phyloP scores from a whole-genome alignment of 2,113 vertebrate species.

The Sander lucioperca region DNA sequence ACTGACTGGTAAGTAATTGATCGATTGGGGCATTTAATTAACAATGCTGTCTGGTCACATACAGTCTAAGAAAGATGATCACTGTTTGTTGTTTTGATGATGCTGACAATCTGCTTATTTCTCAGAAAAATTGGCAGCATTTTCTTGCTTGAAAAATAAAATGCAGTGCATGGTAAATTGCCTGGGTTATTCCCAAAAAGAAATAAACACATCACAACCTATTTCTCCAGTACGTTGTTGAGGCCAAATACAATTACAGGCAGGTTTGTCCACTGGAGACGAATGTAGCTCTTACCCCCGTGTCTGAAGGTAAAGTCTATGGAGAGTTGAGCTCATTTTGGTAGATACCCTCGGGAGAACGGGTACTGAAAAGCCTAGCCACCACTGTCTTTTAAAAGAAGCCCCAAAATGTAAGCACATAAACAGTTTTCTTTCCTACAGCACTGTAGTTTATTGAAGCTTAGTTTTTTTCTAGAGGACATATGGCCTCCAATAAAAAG shows the following conservation, averaged over 20 bases:
- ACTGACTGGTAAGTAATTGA: background rate
- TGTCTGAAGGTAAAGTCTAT: constrained; percentile 61
- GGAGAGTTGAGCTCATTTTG: constrained; percentile 59
- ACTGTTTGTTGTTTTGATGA: background rate
- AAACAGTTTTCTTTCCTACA: constrained; percentile 24
- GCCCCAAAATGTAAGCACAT: constrained; percentile 30
- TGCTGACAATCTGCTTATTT: background rate
- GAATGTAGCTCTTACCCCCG: constrained; percentile 43
- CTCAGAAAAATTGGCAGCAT: background rate
- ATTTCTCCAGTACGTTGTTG: constrained; percentile 29
- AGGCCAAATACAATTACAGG: constrained; percentile 68
- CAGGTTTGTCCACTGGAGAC: constrained; percentile 51
- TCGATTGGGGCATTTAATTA: background rate
- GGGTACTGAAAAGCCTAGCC: constrained; percentile 23
- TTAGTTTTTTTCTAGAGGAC: constrained; percentile 25
- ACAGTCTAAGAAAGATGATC: background rate
- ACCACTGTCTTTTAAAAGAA: constrained; percentile 34
- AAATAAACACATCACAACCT: constrained; percentile 55
- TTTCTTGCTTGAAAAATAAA: constrained; percentile 26
- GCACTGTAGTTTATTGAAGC: constrained; percentile 25
- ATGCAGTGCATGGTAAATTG: constrained; percentile 30
- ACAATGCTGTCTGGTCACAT: background rate
- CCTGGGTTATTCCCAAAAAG: constrained; percentile 38
- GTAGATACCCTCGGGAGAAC: constrained; percentile 43
- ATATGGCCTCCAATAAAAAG: background rate